Percentiles rank a stretch among this genome's conserved stretches.
Evolutionary conservation across 2,888 invertebrate genomes (phyloP).

Genomic region (Tribolium freemani): DNA sequence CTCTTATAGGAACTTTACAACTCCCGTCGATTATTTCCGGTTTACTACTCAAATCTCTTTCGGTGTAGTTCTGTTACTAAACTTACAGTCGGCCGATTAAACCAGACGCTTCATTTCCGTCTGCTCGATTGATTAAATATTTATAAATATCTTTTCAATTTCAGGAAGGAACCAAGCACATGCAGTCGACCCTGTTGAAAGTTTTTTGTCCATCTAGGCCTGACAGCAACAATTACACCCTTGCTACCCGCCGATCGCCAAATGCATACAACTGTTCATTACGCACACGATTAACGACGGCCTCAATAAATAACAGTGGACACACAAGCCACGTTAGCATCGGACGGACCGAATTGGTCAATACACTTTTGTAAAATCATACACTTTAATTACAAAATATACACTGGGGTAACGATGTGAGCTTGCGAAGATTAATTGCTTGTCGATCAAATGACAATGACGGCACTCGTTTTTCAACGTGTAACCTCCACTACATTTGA

Average conservation of each 20-base stretch:
- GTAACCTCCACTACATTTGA: no score
- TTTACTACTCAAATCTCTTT: no score
- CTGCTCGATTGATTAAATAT: not conserved
- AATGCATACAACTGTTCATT: slow-evolving; percentile 36
- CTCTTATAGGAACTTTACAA: no score
- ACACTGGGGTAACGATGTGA: no score
- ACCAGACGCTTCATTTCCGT: not conserved
- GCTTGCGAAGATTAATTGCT: no score
- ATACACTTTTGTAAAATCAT: slow-evolving; percentile 39
- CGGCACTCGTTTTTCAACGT: no score
- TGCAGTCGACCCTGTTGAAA: slow-evolving; percentile 62
- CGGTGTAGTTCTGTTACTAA: no score
- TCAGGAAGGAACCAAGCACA: slow-evolving; percentile 66
- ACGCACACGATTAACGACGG: slow-evolving; percentile 34
- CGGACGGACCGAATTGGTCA: slow-evolving; percentile 35
- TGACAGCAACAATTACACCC: slow-evolving; percentile 55
- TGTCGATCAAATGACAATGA: no score
- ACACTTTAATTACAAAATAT: not conserved
- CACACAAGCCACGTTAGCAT: slow-evolving; percentile 36
- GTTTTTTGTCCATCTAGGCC: slow-evolving; percentile 56
- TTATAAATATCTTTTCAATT: slow-evolving; percentile 44
- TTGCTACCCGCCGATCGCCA: slow-evolving; percentile 58
- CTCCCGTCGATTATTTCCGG: no score
- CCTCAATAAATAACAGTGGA: slow-evolving; percentile 39
- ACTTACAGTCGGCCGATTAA: no score